Evolutionary conservation across 2,113 vertebrate species (phyloP), one percentile per base, ranked within the genome.

Genomic region (Prunella himalayana): DNA sequence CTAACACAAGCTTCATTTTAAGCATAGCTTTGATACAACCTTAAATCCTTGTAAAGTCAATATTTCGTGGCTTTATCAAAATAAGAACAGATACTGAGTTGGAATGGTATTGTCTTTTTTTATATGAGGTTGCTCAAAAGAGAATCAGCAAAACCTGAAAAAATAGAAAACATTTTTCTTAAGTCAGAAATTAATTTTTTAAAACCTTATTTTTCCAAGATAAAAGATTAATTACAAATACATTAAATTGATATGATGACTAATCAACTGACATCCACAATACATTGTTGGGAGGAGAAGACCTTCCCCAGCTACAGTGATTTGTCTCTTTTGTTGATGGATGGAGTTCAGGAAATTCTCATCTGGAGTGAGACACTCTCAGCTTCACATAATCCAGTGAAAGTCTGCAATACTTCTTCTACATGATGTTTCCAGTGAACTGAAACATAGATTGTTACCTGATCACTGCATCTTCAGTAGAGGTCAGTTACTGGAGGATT

Each of bases 301-400:
- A 83, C 42, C 78, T 97, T 94, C 65, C 72, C 57, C 79, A 96
- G 76, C 66, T 92, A 89, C 80, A 94, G 91, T 59, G 65, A 97
- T 98, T 94, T 95, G 61, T 97, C 90, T 94, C 94, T 95, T 97
- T 77, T 81, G 30, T 96, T 94, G 96, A 95, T 45, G 87, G 93
- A 84, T 75, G 57, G 33, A 86, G 75, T 77, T 72, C 83, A 94
- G 94, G 97, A 96, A 97, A 98, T 98, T 97, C 91, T 95, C 61
- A 87, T 88, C 44, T 69, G 83, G 47, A 92, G 37, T 47, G 37
- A 89, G 75, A 92, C 51, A 66, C 68, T 94, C 71, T 86, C 72
- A 88, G 39, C 33, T 76, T 96, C 89, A 84, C 39, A 66, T 94
- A 87, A 95, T 70, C 65, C 86, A 89, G 85, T 45, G 95, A 96